Base-by-base conservation (phyloP, 2,888 invertebrate genomes). In the Apamea crenata region DNA sequence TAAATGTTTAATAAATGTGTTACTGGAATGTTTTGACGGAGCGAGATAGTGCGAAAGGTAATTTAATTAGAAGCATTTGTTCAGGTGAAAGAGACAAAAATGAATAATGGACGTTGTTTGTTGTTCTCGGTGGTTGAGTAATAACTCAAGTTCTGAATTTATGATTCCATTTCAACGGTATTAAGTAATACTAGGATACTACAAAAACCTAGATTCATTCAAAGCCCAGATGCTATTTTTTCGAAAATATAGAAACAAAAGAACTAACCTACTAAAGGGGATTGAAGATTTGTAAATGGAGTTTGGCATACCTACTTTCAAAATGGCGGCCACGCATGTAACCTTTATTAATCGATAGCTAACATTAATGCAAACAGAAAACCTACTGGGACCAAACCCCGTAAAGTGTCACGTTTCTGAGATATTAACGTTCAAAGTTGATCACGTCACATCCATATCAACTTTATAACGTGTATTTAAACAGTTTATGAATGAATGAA, bases 1-100 rank as follows among this genome's bases (percentile, higher is more conserved):
- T 77, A 72, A 85, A 85, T 77, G 77, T 72, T 74, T 61, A n/a
- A 36, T 74, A 73, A 74, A 71, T 50, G n/a, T 77, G 73, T 74
- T 66, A 47, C 21, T 61, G 36, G 5, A 53, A 56, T 47, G 29
- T 72, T 74, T 73, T 77, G 50, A 74, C 53, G 7, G 36, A 14
- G 44, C 12, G 21, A 29, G 5, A 18, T 44, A 40, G 36, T 66
- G 25, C 4, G 5, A n/a, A 50, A 40, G 53, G n/a, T 59, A 8
- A 75, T 76, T 66, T 76, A 65, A 75, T 71, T 66, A 59, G 2
- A 82, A 71, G 5, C 6, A n/a, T 71, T 50, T 36, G 21, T n/a
- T 61, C 16, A 44, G 16, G 50, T 50, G 5, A 25, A 5, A 1
- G 40, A 18, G 40, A 53, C 10, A 53, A 50, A 65, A 53, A 65